Evolutionary conservation across 2,888 invertebrate genomes (phyloP).

Genomic region (Drosophila hamatofila): DNA sequence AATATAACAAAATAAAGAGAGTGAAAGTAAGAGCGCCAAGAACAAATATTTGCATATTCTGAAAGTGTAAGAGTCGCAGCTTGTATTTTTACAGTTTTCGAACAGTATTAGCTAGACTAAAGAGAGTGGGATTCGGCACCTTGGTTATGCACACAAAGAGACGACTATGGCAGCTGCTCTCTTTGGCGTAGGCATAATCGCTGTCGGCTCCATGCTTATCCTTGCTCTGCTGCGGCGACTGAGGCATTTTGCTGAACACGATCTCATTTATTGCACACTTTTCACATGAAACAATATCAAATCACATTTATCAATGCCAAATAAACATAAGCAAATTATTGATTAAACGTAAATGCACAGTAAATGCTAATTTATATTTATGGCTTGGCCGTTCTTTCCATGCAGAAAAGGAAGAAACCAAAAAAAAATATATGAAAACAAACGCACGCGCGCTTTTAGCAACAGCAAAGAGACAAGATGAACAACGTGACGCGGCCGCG

Average conservation of each 20-base stretch:
- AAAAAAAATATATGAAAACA: conserved; percentile 10
- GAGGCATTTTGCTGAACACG: conserved; percentile 36
- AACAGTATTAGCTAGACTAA: too few species aligned
- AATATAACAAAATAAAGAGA: neutral
- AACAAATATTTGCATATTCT: neutral
- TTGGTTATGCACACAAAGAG: conserved; percentile 77
- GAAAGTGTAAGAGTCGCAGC: neutral
- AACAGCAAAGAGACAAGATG: conserved; percentile 45
- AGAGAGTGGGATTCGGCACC: conserved; percentile 56
- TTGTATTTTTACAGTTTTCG: neutral
- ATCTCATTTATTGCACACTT: conserved; percentile 27
- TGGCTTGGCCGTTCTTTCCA: conserved; percentile 13
- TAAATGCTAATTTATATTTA: conserved; percentile 28
- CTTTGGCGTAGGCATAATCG: conserved; percentile 51
- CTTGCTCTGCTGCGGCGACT: conserved; percentile 31
- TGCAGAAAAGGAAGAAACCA: conserved; percentile 1
- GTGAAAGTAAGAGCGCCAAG: neutral
- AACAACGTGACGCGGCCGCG: conserved; percentile 61
- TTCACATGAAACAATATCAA: conserved; percentile 28
- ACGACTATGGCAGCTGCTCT: conserved; percentile 74
- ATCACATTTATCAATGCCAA: neutral
- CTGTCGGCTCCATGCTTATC: conserved; percentile 38
- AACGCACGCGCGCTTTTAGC: conserved; percentile 25
- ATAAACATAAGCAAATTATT: conserved; percentile 26
- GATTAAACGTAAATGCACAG: conserved; percentile 25